Base-by-base conservation (phyloP, 2,797 vertebrate species). In the Artibeus jamaicensis region DNA sequence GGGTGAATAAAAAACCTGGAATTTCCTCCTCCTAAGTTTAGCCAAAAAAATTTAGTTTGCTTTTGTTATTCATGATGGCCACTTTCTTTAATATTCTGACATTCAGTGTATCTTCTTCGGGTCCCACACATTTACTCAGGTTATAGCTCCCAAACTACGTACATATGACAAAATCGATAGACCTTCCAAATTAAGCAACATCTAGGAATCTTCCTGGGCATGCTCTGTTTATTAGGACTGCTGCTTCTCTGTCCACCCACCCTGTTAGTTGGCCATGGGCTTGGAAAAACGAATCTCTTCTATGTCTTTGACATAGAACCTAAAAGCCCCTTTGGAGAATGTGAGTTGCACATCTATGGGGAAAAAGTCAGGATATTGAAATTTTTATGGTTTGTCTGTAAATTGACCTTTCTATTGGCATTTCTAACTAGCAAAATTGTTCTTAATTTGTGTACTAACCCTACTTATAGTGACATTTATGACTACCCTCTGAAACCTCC, bases 311-410 rank as follows among this genome's bases (percentile, higher is more conserved):
- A 98, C 37, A 77, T 68, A 92, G 39, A 86, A 89, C 0, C 2
- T 91, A 96, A 97, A 90, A 86, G 55, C 29, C 96, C n/a, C 48
- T 90, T 97, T 97, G 93, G 84, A 96, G 93, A 96, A 55, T 84
- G 82, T 55, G 94, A 77, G 95, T 93, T 55, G 81, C 85, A 94
- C 65, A 39, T 96, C 59, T 81, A 93, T 91, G 84, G 62, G 94
- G 95, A 70, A 98, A 97, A 97, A 96, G 89, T 87, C 86, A 97
- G 91, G 85, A 84, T 98, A 97, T 97, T 97, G 97, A 98, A 98
- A 98, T 96, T 81, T 32, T 65, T 65, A 9, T 91, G 67, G 24
- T 94, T 91, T 39, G 32, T 37, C 81, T 96, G 92, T 67, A 82
- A 6, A 9, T 44, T 57, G 92, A 96, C 74, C 96, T 96, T 97